phyloP scores from a whole-genome alignment of 2,888 invertebrate genomes.

The Stegophylla sp. region DNA sequence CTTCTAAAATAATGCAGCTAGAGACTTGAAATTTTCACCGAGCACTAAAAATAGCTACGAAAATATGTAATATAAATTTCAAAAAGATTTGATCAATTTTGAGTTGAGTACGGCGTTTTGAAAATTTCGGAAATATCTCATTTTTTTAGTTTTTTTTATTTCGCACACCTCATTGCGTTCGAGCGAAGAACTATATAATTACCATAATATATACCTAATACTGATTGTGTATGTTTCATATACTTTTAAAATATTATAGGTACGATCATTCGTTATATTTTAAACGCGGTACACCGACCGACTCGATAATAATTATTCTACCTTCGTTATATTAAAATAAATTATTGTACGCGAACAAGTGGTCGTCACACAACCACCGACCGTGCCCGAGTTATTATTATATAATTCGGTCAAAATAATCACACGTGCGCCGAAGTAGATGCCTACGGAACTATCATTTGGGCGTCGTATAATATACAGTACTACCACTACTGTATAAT shows the following conservation, averaged over 20 bases:
- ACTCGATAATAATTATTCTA: background rate
- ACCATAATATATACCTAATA: too few species aligned
- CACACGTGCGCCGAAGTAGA: conserved; percentile 21
- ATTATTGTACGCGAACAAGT: background rate
- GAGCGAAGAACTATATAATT: too few species aligned
- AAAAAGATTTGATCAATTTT: too few species aligned
- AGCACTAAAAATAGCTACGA: too few species aligned
- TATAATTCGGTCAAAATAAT: conserved; percentile 23
- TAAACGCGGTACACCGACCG: background rate
- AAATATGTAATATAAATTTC: too few species aligned
- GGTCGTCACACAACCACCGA: background rate
- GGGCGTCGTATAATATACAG: too few species aligned
- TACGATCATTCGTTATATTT: background rate
- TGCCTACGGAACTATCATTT: conserved; percentile 28
- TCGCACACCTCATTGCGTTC: too few species aligned
- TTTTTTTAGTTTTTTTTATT: too few species aligned
- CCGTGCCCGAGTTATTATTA: background rate
- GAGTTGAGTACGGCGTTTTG: too few species aligned
- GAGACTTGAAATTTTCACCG: too few species aligned
- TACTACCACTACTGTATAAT: background rate
- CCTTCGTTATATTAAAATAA: background rate
- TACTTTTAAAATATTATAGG: background rate
- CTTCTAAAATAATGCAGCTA: too few species aligned
- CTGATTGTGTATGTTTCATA: background rate
- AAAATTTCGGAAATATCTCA: too few species aligned